Evolutionary conservation across 2,888 invertebrate genomes (phyloP).

Genomic region (Drosophila atripex): DNA sequence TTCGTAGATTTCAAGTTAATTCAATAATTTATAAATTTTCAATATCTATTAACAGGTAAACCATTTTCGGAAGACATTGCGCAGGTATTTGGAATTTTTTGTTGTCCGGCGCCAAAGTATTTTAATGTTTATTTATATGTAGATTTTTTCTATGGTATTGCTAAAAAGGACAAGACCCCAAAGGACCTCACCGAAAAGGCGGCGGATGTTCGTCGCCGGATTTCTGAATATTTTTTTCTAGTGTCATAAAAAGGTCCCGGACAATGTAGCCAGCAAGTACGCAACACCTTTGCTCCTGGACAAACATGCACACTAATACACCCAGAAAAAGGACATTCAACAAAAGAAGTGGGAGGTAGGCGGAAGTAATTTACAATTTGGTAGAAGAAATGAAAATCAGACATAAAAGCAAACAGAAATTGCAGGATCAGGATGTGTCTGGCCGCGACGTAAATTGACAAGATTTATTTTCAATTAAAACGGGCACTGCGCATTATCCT

Average conservation of each 20-base stretch:
- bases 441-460: constrained; percentile 70
- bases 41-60: background rate
- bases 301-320: constrained; percentile 14
- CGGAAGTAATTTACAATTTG: constrained; percentile 82
- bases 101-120: constrained; percentile 59
- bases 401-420: constrained; percentile 60
- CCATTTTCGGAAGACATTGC: background rate
- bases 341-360: constrained; percentile 62
- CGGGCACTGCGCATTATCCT: constrained; percentile 65
- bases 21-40: background rate
- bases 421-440: constrained; percentile 56
- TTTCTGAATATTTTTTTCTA: constrained; percentile 41
- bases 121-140: constrained; percentile 82
- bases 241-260: constrained; percentile 58
- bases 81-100: constrained; percentile 19
- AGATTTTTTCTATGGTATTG: constrained; percentile 61
- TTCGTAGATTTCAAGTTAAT: background rate
- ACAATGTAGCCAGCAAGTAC: constrained; percentile 31
- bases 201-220: constrained; percentile 70
- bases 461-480: constrained; percentile 82
- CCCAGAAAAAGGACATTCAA: constrained; percentile 53
- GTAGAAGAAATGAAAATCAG: constrained; percentile 43
- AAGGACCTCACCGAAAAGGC: constrained; percentile 48
- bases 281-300: constrained; percentile 61
- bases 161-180: constrained; percentile 56